phyloP scores from a whole-genome alignment of 2,888 invertebrate species.

The Microchrysa polita region DNA sequence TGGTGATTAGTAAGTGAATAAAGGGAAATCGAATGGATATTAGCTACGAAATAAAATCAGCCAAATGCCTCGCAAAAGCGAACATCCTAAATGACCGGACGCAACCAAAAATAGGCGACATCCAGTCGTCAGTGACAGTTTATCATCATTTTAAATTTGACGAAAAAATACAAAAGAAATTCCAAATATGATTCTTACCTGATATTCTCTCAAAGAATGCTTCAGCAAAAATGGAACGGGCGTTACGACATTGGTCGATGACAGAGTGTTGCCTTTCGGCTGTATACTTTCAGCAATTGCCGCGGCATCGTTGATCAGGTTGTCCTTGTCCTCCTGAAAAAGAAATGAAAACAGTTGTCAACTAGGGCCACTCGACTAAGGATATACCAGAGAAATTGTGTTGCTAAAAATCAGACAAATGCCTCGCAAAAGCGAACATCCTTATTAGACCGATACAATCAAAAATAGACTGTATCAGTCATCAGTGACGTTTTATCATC shows the following conservation, averaged over 20 bases:
- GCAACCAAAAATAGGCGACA: conserved; percentile 60
- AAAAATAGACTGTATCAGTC: conserved; percentile 61
- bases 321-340: conserved; percentile 66
- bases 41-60: conserved; percentile 54
- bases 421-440: conserved; percentile 64
- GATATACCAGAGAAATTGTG: not conserved
- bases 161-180: not conserved
- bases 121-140: conserved; percentile 59
- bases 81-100: conserved; percentile 56
- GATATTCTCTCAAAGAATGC: conserved; percentile 92
- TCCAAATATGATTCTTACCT: conserved; percentile 51
- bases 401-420: conserved; percentile 60
- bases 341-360: conserved; percentile 21
- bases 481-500: conserved; percentile 61
- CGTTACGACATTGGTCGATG: conserved; percentile 93
- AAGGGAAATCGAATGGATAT: not conserved
- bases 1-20: not conserved
- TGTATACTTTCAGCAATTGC: conserved; percentile 95
- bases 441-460: conserved; percentile 52
- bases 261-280: conserved; percentile 96
- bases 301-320: conserved; percentile 90
- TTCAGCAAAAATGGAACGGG: conserved; percentile 92
- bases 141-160: conserved; percentile 57
- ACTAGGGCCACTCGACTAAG: not conserved
- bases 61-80: conserved; percentile 64